Percentiles rank a stretch among this genome's conserved stretches.
phyloP scores from a whole-genome alignment of 2,797 vertebrate species.

The Yasuhikotakia modesta region DNA sequence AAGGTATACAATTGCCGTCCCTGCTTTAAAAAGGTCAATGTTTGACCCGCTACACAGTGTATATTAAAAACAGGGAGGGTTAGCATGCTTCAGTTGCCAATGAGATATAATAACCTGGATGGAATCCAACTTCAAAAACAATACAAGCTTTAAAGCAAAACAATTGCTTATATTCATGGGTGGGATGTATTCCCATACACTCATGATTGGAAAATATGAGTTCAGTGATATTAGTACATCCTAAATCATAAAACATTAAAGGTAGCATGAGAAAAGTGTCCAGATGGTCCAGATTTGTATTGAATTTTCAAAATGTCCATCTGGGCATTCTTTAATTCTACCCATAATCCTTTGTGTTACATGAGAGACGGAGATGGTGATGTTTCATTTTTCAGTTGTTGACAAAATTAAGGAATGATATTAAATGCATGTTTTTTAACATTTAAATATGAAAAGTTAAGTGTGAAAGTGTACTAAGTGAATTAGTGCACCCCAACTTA shows the following conservation, averaged over 20 bases:
- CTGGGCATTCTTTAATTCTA: constrained; percentile 5
- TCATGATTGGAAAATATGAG: constrained; percentile 54
- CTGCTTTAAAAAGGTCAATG: constrained; percentile 50
- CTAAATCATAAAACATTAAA: too few relatives aligned
- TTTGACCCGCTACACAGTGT: constrained; percentile 20
- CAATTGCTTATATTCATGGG: constrained; percentile 27
- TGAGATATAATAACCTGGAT: constrained; percentile 21
- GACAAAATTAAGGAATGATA: too few relatives aligned
- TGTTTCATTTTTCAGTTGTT: too few relatives aligned
- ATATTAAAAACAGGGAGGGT: neutral
- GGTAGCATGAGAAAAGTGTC: too few relatives aligned
- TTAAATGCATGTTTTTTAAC: too few relatives aligned
- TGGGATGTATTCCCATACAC: neutral
- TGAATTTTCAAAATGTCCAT: neutral
- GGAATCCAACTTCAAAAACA: neutral
- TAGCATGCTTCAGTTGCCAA: neutral
- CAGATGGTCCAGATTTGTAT: too few relatives aligned
- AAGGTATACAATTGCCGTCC: constrained; percentile 20
- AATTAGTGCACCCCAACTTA: too few relatives aligned
- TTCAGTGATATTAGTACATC: too few relatives aligned
- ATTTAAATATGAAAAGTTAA: too few relatives aligned
- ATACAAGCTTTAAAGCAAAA: neutral
- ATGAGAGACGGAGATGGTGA: neutral
- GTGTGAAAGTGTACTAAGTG: too few relatives aligned
- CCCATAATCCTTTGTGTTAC: neutral